Conservation (phyloP, 2,113 vertebrate genomes). For the Calcarius ornatus region DNA sequence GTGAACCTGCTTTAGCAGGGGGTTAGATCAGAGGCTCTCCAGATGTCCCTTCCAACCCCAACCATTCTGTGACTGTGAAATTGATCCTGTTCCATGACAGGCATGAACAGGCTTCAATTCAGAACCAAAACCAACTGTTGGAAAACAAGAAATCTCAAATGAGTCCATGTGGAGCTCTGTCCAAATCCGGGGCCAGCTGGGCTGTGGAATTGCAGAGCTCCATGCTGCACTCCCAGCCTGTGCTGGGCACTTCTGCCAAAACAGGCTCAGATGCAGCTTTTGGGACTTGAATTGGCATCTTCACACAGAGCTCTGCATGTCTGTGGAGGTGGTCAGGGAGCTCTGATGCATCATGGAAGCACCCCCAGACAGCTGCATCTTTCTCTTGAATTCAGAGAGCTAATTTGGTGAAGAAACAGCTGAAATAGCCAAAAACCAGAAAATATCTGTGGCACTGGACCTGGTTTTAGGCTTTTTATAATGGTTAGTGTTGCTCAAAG, state of each 20-base stretch:
- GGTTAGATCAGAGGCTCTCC: background rate
- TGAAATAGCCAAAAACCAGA: background rate
- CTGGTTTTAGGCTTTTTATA: background rate
- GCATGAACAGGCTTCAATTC: background rate
- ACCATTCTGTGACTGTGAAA: background rate
- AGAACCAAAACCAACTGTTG: background rate
- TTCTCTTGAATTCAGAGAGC: background rate
- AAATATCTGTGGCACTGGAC: background rate
- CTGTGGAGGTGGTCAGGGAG: background rate
- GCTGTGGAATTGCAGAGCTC: background rate
- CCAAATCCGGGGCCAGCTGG: background rate
- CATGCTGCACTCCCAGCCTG: background rate
- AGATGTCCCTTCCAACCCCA: background rate
- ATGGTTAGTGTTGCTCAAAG: background rate
- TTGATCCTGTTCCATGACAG: fast-evolving
- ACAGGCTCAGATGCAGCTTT: background rate
- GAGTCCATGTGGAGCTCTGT: background rate
- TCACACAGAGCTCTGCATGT: background rate
- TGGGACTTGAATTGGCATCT: background rate
- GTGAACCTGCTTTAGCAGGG: background rate
- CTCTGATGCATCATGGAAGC: background rate
- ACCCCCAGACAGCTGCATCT: background rate
- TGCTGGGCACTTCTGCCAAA: background rate
- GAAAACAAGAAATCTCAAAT: background rate
- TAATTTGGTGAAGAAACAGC: background rate